phyloP scores from a whole-genome alignment of 2,888 invertebrate species.

The Troides helena region DNA sequence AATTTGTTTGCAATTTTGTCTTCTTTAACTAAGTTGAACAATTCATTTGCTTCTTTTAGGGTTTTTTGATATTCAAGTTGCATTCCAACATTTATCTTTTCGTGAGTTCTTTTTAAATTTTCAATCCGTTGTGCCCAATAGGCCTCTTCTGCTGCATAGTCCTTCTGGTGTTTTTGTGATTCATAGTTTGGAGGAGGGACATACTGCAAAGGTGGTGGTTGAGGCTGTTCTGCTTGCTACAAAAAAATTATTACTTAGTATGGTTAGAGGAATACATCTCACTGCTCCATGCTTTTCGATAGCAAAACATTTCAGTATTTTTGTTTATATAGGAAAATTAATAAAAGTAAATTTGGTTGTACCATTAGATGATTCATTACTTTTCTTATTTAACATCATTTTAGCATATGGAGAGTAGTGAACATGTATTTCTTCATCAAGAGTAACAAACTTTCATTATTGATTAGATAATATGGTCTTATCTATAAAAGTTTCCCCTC shows the following conservation, averaged over 20 bases:
- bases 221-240: slow-evolving; percentile 60
- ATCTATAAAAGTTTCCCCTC: too few relatives aligned
- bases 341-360: too few relatives aligned
- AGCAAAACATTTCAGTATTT: too few relatives aligned
- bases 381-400: too few relatives aligned
- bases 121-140: slow-evolving; percentile 73
- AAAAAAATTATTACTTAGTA: slow-evolving; percentile 28
- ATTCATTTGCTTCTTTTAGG: slow-evolving; percentile 66
- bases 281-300: too few relatives aligned
- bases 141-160: slow-evolving; percentile 65
- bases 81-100: slow-evolving; percentile 69
- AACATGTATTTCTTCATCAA: too few relatives aligned
- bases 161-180: slow-evolving; percentile 49
- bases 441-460: too few relatives aligned
- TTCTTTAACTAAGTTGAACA: slow-evolving; percentile 58
- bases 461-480: too few relatives aligned
- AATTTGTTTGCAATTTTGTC: slow-evolving; percentile 62
- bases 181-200: slow-evolving; percentile 54
- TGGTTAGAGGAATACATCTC: too few relatives aligned
- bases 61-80: slow-evolving; percentile 69
- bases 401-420: too few relatives aligned
- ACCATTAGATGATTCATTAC: too few relatives aligned
- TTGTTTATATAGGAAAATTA: too few relatives aligned
- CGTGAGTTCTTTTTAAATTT: slow-evolving; percentile 64
- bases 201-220: slow-evolving; percentile 48